Percentiles rank a stretch among this genome's conserved stretches.
phyloP scores from a whole-genome alignment of 2,113 vertebrate species.

The Spizaetus ornatus region DNA sequence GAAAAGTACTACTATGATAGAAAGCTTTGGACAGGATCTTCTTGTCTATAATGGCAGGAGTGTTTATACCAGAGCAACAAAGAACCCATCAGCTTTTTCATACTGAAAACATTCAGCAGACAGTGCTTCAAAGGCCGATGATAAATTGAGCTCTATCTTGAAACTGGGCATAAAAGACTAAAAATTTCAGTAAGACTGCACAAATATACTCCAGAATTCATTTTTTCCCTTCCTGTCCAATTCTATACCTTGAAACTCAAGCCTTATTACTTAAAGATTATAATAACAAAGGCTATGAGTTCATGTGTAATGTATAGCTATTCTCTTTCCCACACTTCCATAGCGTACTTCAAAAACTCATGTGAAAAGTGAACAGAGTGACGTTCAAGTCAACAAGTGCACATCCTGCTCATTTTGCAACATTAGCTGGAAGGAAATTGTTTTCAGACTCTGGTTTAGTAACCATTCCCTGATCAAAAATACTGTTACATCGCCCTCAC shows the following conservation, averaged over 20 bases:
- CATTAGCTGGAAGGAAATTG: neutral
- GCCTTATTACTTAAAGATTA: neutral
- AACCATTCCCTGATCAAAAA: neutral
- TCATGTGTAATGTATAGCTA: neutral
- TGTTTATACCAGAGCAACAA: neutral
- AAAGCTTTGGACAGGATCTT: neutral
- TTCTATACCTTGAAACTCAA: neutral
- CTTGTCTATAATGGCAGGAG: neutral
- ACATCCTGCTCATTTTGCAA: constrained; percentile 49
- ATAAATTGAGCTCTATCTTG: neutral
- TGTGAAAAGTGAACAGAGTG: neutral
- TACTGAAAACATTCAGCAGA: neutral
- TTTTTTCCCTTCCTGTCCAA: neutral
- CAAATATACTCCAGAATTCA: neutral
- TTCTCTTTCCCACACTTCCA: neutral
- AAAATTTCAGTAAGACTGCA: neutral
- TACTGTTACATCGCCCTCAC: no score
- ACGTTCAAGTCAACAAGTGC: neutral
- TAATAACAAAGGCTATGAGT: neutral
- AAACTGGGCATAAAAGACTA: neutral
- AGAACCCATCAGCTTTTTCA: neutral
- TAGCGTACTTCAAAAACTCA: neutral
- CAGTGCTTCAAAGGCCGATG: fast-evolving
- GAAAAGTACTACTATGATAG: neutral
- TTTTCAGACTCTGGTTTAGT: neutral